Evolutionary conservation across 2,113 vertebrate genomes (phyloP).

Genomic region (Myotis davidii): DNA sequence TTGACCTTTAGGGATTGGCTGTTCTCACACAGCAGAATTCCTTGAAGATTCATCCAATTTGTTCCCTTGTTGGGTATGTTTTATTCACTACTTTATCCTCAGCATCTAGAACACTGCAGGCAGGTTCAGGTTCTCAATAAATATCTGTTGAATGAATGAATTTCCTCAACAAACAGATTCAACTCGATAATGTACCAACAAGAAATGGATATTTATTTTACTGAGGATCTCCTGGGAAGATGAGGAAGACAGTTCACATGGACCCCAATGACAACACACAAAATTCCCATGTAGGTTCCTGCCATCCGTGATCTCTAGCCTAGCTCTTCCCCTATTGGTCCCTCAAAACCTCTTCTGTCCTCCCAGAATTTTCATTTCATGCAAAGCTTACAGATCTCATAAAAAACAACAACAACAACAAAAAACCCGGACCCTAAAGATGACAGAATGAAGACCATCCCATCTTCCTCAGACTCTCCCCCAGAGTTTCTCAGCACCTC

Average conservation of each 20-base stretch:
- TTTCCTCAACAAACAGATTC: background rate
- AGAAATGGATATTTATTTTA: background rate
- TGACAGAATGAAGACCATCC: background rate
- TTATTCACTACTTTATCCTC: background rate
- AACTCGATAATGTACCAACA: background rate
- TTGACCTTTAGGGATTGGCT: background rate
- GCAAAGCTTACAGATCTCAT: background rate
- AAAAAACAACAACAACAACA: no score
- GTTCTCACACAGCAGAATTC: background rate
- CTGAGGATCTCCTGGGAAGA: background rate
- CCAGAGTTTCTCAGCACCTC: background rate
- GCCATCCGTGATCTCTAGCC: background rate
- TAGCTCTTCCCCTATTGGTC: background rate
- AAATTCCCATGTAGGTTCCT: fast-evolving
- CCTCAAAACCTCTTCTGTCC: background rate
- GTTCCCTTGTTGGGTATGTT: background rate
- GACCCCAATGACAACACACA: background rate
- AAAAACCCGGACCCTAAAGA: background rate
- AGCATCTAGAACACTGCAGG: background rate
- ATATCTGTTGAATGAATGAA: background rate
- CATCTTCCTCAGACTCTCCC: background rate
- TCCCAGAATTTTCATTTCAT: background rate
- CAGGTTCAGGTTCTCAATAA: background rate
- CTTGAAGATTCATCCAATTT: background rate
- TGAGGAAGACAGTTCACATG: background rate